These are phyloP conservation scores for Caenorhabditis plicata DNA, from an alignment of 2,888 invertebrate species.

Conservation along the genomic window DNA sequence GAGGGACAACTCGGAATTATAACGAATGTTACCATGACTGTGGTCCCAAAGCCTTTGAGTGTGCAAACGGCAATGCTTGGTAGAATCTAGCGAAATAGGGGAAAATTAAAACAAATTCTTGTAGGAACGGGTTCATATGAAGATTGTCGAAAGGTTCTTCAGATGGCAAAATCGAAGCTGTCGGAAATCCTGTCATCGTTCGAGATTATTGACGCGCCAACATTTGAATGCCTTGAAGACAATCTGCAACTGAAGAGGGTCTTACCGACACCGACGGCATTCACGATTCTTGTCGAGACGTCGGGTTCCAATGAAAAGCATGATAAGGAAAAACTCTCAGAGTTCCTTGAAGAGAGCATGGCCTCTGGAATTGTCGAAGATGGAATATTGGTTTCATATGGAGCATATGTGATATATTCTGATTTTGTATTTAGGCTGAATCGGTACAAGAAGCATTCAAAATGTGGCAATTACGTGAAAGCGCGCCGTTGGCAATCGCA, in stretches of 20 bases:
- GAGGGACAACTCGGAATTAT: conserved; percentile 94
- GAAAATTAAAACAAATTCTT: not conserved
- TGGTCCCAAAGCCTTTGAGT: conserved; percentile 81
- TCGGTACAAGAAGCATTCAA: conserved; percentile 70
- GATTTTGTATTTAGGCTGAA: conserved; percentile 73
- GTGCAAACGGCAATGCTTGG: conserved; percentile 84
- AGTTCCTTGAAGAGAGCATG: conserved; percentile 73
- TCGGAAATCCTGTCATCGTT: conserved; percentile 88
- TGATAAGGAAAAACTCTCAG: conserved; percentile 82
- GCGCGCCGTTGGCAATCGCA: conserved; percentile 47
- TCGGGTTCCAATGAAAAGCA: conserved; percentile 80
- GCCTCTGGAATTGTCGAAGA: conserved; percentile 48
- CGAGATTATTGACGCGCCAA: conserved; percentile 84
- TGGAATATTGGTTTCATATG: conserved; percentile 43
- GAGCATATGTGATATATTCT: no score
- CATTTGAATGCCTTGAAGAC: conserved; percentile 71
- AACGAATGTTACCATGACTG: conserved; percentile 86
- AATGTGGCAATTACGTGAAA: conserved; percentile 68
- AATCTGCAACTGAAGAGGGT: conserved; percentile 46
- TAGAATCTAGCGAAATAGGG: conserved; percentile 1
- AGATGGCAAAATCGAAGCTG: conserved; percentile 76
- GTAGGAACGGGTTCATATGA: conserved; percentile 72
- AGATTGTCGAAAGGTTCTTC: conserved; percentile 77
- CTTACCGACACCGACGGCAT: conserved; percentile 38
- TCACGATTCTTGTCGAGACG: conserved; percentile 65